A percentile compares a stretch with the other conserved stretches of the same genome.
phyloP scores from a whole-genome alignment of 2,797 vertebrate genomes.

The Pantherophis alleghaniensis region DNA sequence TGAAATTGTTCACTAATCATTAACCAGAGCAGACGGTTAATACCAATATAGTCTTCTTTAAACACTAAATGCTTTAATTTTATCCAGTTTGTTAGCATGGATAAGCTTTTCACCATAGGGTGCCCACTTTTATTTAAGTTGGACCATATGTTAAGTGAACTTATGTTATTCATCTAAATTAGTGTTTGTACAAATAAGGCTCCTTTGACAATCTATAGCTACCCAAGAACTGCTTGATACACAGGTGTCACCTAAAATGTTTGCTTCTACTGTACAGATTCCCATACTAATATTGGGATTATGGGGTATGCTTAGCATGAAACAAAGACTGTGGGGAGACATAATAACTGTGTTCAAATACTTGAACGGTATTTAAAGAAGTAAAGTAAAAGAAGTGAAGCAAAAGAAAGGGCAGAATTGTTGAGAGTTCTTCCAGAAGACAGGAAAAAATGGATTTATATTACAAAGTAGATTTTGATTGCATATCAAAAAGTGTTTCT shows the following conservation, averaged over 20 bases:
- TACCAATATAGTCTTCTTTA: slow-evolving; percentile 15
- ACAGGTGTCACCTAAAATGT: neutral
- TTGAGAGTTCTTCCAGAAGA: neutral
- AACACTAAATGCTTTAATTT: neutral
- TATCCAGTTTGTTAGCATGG: rapidly evolving
- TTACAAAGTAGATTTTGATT: neutral
- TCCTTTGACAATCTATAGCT: neutral
- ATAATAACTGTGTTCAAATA: neutral
- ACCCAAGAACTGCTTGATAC: neutral
- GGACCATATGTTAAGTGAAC: neutral
- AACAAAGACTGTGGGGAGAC: neutral
- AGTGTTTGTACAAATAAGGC: neutral
- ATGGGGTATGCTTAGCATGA: neutral
- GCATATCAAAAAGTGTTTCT: neutral
- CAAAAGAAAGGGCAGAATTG: neutral
- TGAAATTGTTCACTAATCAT: slow-evolving; percentile 44
- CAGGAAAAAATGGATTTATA: neutral
- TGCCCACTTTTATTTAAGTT: neutral
- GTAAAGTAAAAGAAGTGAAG: too few species aligned
- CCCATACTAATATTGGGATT: neutral
- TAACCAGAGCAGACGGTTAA: slow-evolving; percentile 31
- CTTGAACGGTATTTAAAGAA: neutral
- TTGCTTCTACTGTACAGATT: neutral
- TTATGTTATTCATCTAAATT: neutral
- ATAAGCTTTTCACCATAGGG: rapidly evolving